Conservation (phyloP, 2,113 vertebrate genomes). For the Morone chrysops region DNA sequence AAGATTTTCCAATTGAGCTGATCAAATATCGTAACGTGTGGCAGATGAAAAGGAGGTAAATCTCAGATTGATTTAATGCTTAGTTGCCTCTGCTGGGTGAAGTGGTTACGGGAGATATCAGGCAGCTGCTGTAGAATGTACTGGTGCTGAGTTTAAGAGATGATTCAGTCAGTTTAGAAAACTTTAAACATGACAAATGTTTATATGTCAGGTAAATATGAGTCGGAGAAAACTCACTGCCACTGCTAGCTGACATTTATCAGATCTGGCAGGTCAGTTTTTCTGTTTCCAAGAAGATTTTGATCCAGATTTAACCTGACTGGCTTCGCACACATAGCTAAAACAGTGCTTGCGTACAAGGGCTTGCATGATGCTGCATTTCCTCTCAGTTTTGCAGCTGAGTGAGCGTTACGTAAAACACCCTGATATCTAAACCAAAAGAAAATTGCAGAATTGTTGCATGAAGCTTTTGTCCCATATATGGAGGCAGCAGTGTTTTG, state of each 20-base stretch:
- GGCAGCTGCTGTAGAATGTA: constrained; percentile 30
- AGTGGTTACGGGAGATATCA: constrained; percentile 12
- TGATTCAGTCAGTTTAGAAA: constrained; percentile 50
- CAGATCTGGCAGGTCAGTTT: constrained; percentile 41
- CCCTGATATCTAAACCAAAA: constrained; percentile 1
- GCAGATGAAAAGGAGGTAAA: constrained; percentile 47
- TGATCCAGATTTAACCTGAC: constrained; percentile 57
- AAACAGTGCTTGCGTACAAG: constrained; percentile 34
- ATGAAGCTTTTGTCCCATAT: constrained; percentile 20
- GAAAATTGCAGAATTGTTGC: constrained; percentile 37
- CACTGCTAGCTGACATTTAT: constrained; percentile 25
- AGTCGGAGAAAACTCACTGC: not conserved
- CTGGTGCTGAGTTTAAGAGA: constrained; percentile 29
- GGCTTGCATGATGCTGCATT: constrained; percentile 77
- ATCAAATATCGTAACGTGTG: constrained; percentile 46
- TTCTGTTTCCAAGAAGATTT: constrained; percentile 1
- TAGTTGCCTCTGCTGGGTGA: constrained; percentile 33
- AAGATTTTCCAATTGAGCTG: constrained; percentile 51
- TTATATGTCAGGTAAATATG: constrained; percentile 1
- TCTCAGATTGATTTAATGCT: constrained; percentile 42
- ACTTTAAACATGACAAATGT: constrained; percentile 59
- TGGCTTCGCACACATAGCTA: constrained; percentile 26
- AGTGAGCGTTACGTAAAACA: constrained; percentile 62
- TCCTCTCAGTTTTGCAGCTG: constrained; percentile 56
- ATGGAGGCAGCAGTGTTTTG: constrained; percentile 7